Conservation (phyloP, 2,888 invertebrate genomes). For the Micropterix aruncella region DNA sequence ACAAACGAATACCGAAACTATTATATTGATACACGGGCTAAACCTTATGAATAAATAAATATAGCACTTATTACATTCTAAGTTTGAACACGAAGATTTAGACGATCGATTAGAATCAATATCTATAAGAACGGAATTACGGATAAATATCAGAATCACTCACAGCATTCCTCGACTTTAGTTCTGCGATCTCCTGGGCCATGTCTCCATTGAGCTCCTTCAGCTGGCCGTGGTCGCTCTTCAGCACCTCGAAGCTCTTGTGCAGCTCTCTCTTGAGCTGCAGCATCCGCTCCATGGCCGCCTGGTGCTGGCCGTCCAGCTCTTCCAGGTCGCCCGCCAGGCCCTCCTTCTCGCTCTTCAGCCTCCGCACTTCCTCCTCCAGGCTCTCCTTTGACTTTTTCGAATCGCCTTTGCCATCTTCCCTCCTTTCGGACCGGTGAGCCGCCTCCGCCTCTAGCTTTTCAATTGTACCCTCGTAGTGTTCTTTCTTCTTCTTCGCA, state of each 20-base stretch:
- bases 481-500: neutral
- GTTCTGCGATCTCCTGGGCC: slow-evolving; percentile 25
- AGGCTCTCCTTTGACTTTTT: slow-evolving; percentile 20
- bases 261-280: slow-evolving; percentile 38
- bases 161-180: slow-evolving; percentile 25
- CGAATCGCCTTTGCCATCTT: slow-evolving; percentile 16
- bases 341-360: slow-evolving; percentile 42
- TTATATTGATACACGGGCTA: too few species aligned
- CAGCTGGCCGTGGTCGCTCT: slow-evolving; percentile 31
- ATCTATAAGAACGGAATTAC: too few species aligned
- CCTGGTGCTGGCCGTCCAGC: slow-evolving; percentile 57
- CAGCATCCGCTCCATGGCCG: slow-evolving; percentile 47
- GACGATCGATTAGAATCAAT: too few species aligned
- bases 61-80: too few species aligned
- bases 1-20: too few species aligned
- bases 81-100: too few species aligned
- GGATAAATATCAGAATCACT: too few species aligned
- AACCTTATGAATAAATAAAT: too few species aligned
- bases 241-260: slow-evolving; percentile 33
- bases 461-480: neutral
- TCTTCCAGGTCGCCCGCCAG: slow-evolving; percentile 50
- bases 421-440: neutral
- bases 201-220: slow-evolving; percentile 32
- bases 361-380: slow-evolving; percentile 29
- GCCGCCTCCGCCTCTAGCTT: neutral